Evolutionary conservation across 2,113 vertebrate species (phyloP).

Genomic region (Antechinus stuartii): DNA sequence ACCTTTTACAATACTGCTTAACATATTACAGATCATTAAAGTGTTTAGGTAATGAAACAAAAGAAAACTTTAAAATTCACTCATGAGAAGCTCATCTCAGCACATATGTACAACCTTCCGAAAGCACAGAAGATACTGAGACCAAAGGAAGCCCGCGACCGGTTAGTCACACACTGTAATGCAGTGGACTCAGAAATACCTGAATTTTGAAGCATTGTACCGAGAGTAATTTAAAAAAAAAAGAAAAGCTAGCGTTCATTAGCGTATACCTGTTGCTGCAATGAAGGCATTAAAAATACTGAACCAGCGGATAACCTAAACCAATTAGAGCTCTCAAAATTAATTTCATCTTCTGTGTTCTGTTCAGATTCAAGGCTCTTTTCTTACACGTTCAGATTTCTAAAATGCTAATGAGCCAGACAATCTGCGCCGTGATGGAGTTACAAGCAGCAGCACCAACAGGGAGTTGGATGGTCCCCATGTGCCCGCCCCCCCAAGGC

Average conservation of each 20-base stretch:
- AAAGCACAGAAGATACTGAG: slow-evolving; percentile 49
- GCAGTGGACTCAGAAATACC: slow-evolving; percentile 51
- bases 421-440: not conserved
- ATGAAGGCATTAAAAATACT: slow-evolving; percentile 40
- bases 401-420: slow-evolving; percentile 35
- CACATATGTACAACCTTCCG: slow-evolving; percentile 36
- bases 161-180: slow-evolving; percentile 32
- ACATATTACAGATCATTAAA: slow-evolving; percentile 51
- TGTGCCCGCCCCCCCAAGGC: not conserved
- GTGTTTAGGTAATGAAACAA: slow-evolving; percentile 31
- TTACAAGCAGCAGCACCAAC: not conserved
- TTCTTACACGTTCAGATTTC: not conserved
- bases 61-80: slow-evolving; percentile 13
- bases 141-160: slow-evolving; percentile 31
- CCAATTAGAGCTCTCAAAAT: not conserved
- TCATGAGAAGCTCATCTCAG: slow-evolving; percentile 38
- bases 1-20: slow-evolving; percentile 59
- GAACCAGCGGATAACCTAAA: not conserved
- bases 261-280: slow-evolving; percentile 30
- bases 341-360: no score
- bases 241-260: slow-evolving; percentile 32
- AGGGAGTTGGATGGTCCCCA: not conserved
- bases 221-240: slow-evolving; percentile 62
- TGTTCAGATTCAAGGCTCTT: not conserved
- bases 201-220: slow-evolving; percentile 51